Conservation (phyloP, 2,113 vertebrate species). For the Paraplagusia blochii region DNA sequence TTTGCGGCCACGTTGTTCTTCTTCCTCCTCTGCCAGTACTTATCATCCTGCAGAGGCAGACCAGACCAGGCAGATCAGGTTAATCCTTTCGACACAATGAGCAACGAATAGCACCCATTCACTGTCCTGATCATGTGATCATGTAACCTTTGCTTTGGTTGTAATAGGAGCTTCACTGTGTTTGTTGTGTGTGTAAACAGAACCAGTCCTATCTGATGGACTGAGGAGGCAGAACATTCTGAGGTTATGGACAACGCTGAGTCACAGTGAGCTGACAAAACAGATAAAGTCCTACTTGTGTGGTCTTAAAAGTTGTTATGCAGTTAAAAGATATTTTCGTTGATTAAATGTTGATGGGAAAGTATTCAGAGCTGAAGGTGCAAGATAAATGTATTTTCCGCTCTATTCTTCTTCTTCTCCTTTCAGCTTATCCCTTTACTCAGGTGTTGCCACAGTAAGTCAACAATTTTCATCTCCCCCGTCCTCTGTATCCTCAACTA, state of each 20-base stretch:
- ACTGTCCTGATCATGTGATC: neutral
- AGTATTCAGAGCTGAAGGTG: too few relatives aligned
- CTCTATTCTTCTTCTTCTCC: too few relatives aligned
- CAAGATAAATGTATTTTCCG: too few relatives aligned
- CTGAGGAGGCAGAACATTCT: too few relatives aligned
- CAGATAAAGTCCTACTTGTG: neutral
- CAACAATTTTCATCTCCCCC: too few relatives aligned
- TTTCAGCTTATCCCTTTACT: too few relatives aligned
- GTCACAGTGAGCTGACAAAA: conserved; percentile 47
- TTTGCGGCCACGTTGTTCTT: conserved; percentile 97
- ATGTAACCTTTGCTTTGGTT: neutral
- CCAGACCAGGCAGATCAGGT: neutral
- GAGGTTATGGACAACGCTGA: neutral
- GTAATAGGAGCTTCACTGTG: neutral
- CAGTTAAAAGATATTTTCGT: too few relatives aligned
- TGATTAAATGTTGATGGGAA: too few relatives aligned
- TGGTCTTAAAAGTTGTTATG: too few relatives aligned
- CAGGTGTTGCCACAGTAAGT: too few relatives aligned
- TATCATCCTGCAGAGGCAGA: conserved; percentile 81
- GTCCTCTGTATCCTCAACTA: too few relatives aligned
- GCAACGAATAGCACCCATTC: neutral
- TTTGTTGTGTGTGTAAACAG: conserved; percentile 22
- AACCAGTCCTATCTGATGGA: neutral
- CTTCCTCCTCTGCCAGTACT: conserved; percentile 92
- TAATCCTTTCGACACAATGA: neutral